Evolutionary conservation across 2,113 vertebrate species (phyloP).

Genomic region (Tyto alba): DNA sequence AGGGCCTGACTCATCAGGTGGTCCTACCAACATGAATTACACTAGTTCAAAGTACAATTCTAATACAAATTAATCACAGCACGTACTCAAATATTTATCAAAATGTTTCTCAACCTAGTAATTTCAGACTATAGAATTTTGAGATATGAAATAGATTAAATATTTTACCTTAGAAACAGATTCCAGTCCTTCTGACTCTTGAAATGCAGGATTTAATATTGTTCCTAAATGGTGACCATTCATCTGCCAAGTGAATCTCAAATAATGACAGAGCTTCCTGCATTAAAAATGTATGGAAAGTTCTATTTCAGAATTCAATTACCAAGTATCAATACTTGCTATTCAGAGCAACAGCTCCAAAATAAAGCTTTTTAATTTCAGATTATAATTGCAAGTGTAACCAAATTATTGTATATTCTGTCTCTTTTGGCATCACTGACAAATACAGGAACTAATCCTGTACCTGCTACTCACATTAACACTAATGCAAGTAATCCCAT

Average conservation of each 20-base stretch:
- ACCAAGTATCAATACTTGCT: slow-evolving; percentile 51
- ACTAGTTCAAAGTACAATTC: neutral
- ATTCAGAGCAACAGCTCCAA: slow-evolving; percentile 35
- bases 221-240: slow-evolving; percentile 73
- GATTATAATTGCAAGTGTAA: slow-evolving; percentile 52
- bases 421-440: neutral
- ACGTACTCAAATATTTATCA: slow-evolving; percentile 15
- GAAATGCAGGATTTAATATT: slow-evolving; percentile 76
- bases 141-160: slow-evolving; percentile 1
- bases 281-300: slow-evolving; percentile 41
- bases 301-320: slow-evolving; percentile 38
- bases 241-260: slow-evolving; percentile 76
- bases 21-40: neutral
- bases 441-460: slow-evolving; percentile 39
- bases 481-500: slow-evolving; percentile 28
- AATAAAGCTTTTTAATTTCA: slow-evolving; percentile 57
- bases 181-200: slow-evolving; percentile 75
- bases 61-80: slow-evolving; percentile 22
- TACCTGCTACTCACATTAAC: slow-evolving; percentile 17
- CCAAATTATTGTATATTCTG: slow-evolving; percentile 28
- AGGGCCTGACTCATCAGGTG: neutral
- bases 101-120: slow-evolving; percentile 14
- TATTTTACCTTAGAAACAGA: slow-evolving; percentile 74
- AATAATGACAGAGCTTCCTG: slow-evolving; percentile 78
- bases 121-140: slow-evolving; percentile 25